Conservation (phyloP, 2,113 vertebrate genomes). For the Uria aalge region DNA sequence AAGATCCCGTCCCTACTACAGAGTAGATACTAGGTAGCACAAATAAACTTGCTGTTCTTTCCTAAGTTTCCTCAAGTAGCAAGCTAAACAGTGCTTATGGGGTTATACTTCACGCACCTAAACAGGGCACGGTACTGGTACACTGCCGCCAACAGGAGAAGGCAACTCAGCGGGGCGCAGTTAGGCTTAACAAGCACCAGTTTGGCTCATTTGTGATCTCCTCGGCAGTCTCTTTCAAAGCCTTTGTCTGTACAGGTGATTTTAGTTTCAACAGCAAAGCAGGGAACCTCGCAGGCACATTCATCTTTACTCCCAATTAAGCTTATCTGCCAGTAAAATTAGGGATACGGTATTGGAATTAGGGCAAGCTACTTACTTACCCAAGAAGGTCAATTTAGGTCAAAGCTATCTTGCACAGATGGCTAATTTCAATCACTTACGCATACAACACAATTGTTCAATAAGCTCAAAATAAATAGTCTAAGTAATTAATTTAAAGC, state of each 20-base stretch:
- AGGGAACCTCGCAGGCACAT: not conserved
- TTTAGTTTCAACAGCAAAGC: not conserved
- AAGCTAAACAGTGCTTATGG: fast-evolving
- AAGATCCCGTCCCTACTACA: not conserved
- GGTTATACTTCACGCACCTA: fast-evolving
- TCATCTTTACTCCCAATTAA: not conserved
- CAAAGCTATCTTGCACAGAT: constrained; percentile 25
- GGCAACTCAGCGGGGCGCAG: not conserved
- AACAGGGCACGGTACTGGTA: fast-evolving
- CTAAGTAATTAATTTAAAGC: constrained; percentile 49
- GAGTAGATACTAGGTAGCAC: fast-evolving
- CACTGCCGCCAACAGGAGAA: not conserved
- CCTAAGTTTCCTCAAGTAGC: no score
- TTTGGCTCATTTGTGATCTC: not conserved
- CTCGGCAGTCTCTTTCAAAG: not conserved
- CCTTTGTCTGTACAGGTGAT: not conserved
- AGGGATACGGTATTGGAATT: not conserved
- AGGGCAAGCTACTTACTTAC: not conserved
- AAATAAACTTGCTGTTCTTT: not conserved
- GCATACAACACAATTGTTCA: constrained; percentile 8
- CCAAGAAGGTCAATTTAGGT: not conserved
- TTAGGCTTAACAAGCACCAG: not conserved
- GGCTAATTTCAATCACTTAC: constrained; percentile 15
- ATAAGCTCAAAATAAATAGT: constrained; percentile 44
- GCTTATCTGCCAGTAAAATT: not conserved